A percentile compares a stretch with the other conserved stretches of the same genome.
Evolutionary conservation across 2,113 vertebrate species (phyloP).

Genomic region (Crotalus helleri): DNA sequence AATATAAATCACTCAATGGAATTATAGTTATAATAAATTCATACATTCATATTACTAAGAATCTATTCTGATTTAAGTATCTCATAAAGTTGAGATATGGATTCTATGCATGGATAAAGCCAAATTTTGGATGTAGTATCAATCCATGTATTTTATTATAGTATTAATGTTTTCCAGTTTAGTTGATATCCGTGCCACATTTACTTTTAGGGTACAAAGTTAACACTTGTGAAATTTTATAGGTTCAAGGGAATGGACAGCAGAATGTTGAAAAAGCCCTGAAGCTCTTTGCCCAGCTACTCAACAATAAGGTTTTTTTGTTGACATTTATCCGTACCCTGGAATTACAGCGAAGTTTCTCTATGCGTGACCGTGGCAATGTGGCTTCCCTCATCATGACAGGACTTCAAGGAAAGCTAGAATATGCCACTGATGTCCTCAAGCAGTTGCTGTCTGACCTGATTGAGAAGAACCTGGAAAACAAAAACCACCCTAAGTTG

Average conservation of each 20-base stretch:
- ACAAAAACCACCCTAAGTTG: constrained; percentile 98
- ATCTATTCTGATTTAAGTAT: neutral
- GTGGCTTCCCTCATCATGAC: constrained; percentile 99
- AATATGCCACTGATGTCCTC: constrained; percentile 95
- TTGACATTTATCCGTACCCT: constrained; percentile 95
- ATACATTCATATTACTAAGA: neutral
- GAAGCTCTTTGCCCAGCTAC: constrained; percentile 94
- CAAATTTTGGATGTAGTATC: neutral
- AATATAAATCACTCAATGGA: neutral
- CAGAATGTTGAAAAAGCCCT: constrained; percentile 94
- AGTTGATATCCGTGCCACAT: neutral
- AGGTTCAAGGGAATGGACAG: constrained; percentile 96
- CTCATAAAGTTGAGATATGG: neutral
- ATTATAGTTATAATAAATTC: neutral
- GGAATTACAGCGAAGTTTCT: constrained; percentile 94
- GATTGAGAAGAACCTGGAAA: constrained; percentile 97
- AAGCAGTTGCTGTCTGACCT: constrained; percentile 96
- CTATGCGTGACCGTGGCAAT: constrained; percentile 96
- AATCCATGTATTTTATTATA: neutral
- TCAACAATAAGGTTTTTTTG: constrained; percentile 99
- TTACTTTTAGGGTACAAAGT: neutral
- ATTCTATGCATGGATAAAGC: neutral
- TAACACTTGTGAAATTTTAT: neutral
- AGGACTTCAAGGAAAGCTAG: constrained; percentile 90
- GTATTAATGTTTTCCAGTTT: neutral